Conservation (phyloP, 2,113 vertebrate genomes). For the Lepisosteus oculatus region DNA sequence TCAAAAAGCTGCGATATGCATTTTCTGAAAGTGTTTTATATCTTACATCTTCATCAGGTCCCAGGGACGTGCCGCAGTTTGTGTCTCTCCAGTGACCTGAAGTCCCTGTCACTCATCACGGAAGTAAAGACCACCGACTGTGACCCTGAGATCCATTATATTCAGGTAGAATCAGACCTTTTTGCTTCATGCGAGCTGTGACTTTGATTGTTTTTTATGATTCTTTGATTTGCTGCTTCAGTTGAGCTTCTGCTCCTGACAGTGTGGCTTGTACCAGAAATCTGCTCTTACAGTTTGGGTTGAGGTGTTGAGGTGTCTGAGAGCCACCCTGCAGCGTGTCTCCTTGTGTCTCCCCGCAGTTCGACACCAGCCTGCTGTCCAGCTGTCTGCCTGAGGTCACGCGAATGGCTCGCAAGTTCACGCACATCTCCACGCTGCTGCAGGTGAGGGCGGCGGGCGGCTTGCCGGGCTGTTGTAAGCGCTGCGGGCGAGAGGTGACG, state of each 20-base stretch:
- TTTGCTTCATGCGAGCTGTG: not conserved
- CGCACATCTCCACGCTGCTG: constrained; percentile 92
- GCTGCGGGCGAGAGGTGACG: not conserved
- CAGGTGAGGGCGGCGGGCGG: constrained; percentile 60
- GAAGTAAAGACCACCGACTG: constrained; percentile 65
- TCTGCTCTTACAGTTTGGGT: not conserved
- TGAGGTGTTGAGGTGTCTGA: not conserved
- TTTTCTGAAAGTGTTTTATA: not conserved
- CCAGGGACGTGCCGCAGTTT: constrained; percentile 81
- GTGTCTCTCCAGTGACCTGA: constrained; percentile 90
- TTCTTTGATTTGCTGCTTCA: not conserved
- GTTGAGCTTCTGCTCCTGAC: not conserved
- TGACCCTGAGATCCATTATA: constrained; percentile 74
- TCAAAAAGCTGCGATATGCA: no score
- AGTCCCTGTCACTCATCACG: constrained; percentile 84
- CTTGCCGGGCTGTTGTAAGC: not conserved
- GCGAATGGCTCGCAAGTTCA: constrained; percentile 95
- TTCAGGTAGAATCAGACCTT: constrained; percentile 69
- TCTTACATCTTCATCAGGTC: constrained; percentile 59
- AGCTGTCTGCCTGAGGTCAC: constrained; percentile 91
- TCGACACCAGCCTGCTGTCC: constrained; percentile 88
- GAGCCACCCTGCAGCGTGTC: not conserved
- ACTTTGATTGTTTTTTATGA: not conserved
- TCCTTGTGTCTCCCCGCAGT: constrained; percentile 51
- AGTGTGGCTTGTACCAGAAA: no score